Percentiles rank a stretch among this genome's conserved stretches.
Conservation (phyloP, 2,797 vertebrate genomes). For the Coracias cyanogaster region DNA sequence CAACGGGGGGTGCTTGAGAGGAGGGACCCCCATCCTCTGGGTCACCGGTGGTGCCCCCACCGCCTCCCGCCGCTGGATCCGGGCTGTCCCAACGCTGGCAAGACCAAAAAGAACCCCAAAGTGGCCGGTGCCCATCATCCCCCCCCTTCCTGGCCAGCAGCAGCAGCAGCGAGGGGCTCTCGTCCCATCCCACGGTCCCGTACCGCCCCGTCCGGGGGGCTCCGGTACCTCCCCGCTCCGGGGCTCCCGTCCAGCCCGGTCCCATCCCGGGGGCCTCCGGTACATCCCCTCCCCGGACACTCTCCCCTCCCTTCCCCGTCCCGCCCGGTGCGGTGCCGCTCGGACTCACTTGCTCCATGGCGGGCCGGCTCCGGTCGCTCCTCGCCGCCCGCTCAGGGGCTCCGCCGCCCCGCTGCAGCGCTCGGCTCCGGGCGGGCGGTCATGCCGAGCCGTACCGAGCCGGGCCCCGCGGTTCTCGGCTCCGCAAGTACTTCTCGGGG, state of each 20-base stretch:
- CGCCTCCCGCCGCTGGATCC: too few species aligned
- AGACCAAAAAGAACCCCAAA: background rate
- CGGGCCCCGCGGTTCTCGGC: background rate
- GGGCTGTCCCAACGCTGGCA: background rate
- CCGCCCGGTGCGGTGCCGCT: background rate
- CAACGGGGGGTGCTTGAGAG: background rate
- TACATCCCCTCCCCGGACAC: background rate
- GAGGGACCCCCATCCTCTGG: background rate
- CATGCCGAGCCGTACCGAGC: conserved; percentile 31
- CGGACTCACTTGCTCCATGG: conserved; percentile 57
- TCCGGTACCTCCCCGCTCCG: background rate
- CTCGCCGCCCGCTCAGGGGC: conserved; percentile 15
- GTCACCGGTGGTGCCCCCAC: background rate
- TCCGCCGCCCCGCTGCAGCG: background rate
- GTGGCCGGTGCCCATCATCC: background rate
- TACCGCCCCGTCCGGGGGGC: background rate
- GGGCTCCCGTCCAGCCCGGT: background rate
- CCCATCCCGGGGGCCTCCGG: background rate
- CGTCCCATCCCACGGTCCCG: background rate
- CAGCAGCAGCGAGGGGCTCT: background rate
- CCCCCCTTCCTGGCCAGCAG: background rate
- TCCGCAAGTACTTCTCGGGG: conserved; percentile 15
- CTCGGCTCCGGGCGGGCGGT: conserved; percentile 45
- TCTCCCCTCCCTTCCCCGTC: background rate
- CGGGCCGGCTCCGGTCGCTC: background rate